phyloP scores from a whole-genome alignment of 2,797 vertebrate species.

The Pterois miles region DNA sequence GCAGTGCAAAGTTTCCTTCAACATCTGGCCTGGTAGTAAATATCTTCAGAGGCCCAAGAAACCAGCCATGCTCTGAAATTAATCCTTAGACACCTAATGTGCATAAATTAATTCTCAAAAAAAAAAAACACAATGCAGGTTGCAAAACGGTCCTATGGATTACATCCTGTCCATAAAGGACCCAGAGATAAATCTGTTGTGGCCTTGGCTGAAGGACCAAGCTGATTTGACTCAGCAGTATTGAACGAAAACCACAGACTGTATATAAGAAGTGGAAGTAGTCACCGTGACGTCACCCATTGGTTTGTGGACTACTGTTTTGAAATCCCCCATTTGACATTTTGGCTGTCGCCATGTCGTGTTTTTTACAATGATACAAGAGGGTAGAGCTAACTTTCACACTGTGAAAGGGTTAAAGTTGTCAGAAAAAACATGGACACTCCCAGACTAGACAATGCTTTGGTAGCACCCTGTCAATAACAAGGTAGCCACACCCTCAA shows the following conservation, averaged over 20 bases:
- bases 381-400: too few relatives aligned
- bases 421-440: too few relatives aligned
- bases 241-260: background rate
- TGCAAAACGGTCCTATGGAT: background rate
- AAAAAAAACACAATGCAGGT: background rate
- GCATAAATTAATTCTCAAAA: background rate
- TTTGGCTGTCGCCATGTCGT: too few relatives aligned
- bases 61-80: background rate
- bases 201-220: background rate
- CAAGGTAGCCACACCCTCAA: too few relatives aligned
- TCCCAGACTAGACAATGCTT: too few relatives aligned
- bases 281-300: too few relatives aligned
- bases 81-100: background rate
- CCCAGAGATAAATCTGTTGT: background rate
- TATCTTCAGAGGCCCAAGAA: background rate
- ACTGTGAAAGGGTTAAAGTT: too few relatives aligned
- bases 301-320: too few relatives aligned
- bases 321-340: too few relatives aligned
- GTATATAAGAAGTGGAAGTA: too few relatives aligned
- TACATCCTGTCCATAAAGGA: background rate
- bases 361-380: too few relatives aligned
- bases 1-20: background rate
- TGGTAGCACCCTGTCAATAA: too few relatives aligned
- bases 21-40: background rate
- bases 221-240: background rate